Evolutionary conservation across 2,113 vertebrate genomes (phyloP).

Genomic region (Noctilio leporinus): DNA sequence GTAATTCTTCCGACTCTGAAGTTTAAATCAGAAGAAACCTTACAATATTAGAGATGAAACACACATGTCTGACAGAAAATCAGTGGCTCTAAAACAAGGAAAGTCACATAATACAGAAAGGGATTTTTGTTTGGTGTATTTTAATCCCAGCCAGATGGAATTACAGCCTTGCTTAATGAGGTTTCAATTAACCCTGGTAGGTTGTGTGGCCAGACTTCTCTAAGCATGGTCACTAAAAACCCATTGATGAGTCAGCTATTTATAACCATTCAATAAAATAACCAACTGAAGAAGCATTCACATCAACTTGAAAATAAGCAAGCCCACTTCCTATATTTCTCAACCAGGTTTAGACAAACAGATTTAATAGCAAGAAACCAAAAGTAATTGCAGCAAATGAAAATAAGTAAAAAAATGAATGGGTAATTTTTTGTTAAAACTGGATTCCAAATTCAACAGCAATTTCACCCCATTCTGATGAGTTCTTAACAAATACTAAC

Average conservation of each 20-base stretch:
- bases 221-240: neutral
- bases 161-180: neutral
- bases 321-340: neutral
- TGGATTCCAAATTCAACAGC: neutral
- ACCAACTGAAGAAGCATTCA: neutral
- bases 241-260: neutral
- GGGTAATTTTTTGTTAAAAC: neutral
- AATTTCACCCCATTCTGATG: neutral
- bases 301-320: neutral
- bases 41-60: neutral
- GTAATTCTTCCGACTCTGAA: neutral
- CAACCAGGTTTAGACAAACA: neutral
- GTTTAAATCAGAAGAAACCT: neutral
- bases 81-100: neutral
- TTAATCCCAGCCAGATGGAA: neutral
- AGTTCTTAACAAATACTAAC: neutral
- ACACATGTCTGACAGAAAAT: neutral
- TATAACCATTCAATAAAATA: neutral
- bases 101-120: neutral
- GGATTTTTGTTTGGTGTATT: neutral
- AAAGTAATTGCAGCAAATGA: neutral
- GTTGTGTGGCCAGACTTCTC: neutral
- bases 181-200: neutral
- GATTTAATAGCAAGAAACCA: neutral
- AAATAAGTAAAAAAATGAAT: neutral